Evolutionary conservation across 1,140 invertebrate species (phyloP).

Genomic region (Aphelenchoides avenae): DNA sequence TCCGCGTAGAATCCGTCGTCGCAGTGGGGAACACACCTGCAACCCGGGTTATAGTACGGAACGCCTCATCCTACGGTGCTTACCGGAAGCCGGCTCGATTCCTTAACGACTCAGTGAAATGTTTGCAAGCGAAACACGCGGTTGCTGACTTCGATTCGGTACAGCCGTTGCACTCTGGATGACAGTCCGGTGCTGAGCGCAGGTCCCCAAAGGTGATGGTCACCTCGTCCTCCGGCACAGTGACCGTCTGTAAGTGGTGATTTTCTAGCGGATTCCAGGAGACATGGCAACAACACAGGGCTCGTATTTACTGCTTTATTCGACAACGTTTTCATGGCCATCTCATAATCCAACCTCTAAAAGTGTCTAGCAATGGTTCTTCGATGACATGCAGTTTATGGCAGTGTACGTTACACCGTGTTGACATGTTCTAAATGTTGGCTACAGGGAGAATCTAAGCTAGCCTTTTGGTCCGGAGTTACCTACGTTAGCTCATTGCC

Average conservation of each 20-base stretch:
- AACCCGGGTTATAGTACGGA: too few species aligned
- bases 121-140: slow-evolving; percentile 47
- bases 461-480: too few species aligned
- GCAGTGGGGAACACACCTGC: slow-evolving; percentile 45
- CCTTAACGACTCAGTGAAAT: slow-evolving; percentile 51
- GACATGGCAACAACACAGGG: neutral
- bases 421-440: too few species aligned
- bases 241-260: slow-evolving; percentile 4
- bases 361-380: neutral
- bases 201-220: slow-evolving; percentile 45
- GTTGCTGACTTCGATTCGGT: slow-evolving; percentile 32
- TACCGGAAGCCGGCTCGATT: slow-evolving; percentile 57
- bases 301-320: neutral
- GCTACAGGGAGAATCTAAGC: too few species aligned
- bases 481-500: too few species aligned
- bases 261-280: neutral
- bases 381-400: neutral
- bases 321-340: neutral
- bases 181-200: slow-evolving; percentile 50
- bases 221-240: slow-evolving; percentile 10
- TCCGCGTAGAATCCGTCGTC: slow-evolving; percentile 55
- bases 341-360: neutral
- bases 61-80: too few species aligned
- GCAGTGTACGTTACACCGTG: too few species aligned
- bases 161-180: slow-evolving; percentile 52